Percentiles rank a stretch among this genome's conserved stretches.
Conservation (phyloP, 2,797 vertebrate species). For the Gallinago solitaria region DNA sequence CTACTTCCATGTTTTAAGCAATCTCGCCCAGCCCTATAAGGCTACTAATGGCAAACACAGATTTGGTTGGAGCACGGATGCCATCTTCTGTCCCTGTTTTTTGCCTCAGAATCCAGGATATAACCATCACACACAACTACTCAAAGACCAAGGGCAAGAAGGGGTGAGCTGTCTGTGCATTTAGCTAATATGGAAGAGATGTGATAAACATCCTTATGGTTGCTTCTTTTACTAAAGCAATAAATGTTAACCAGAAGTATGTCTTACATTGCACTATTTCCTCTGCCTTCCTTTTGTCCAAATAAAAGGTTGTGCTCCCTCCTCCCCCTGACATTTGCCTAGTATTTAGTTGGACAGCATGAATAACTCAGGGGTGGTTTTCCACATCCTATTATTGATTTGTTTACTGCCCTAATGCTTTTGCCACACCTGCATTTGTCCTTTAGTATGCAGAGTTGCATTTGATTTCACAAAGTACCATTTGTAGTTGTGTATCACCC, state of each 20-base stretch:
- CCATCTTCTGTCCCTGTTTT: not conserved
- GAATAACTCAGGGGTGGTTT: not conserved
- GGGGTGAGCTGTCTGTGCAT: not conserved
- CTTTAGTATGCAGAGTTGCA: not conserved
- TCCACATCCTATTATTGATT: not conserved
- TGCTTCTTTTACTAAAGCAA: not conserved
- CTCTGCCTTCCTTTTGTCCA: not conserved
- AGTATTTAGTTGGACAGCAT: not conserved
- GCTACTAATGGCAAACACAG: not conserved
- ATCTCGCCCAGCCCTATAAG: not conserved
- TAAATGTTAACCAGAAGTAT: not conserved
- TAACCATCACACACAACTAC: not conserved
- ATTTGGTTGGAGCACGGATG: not conserved
- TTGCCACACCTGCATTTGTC: not conserved
- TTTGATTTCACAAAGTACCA: not conserved
- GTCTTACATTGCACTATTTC: not conserved
- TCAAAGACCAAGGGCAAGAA: not conserved
- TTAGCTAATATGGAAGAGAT: not conserved
- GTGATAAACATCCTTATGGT: not conserved
- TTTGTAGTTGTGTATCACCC: not conserved
- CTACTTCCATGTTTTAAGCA: not conserved
- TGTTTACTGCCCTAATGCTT: not conserved
- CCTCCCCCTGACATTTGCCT: not conserved
- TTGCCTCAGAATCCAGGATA: not conserved
- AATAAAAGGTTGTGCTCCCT: not conserved